A percentile compares a stretch with the other conserved stretches of the same genome.
These are phyloP conservation scores for Caenorhabditis becei DNA, from an alignment of 2,888 invertebrate species.

Conservation along the genomic window DNA sequence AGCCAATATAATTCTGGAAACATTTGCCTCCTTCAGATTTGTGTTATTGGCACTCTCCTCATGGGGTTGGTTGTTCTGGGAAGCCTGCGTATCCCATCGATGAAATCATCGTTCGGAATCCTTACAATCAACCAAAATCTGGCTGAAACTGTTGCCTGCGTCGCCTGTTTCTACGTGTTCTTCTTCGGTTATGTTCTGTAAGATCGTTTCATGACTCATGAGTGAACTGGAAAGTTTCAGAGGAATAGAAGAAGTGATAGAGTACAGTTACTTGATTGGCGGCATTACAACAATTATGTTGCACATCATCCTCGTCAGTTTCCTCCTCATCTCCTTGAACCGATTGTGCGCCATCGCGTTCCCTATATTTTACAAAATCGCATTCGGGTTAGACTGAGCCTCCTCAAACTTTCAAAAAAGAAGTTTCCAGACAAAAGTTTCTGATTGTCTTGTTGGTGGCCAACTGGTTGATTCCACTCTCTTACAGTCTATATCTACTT, in stretches of 20 bases:
- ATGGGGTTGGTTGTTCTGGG: slow-evolving; percentile 34
- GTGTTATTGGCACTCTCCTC: slow-evolving; percentile 16
- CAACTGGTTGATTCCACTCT: slow-evolving; percentile 18
- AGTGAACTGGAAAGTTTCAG: not conserved
- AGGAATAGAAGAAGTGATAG: slow-evolving; percentile 1
- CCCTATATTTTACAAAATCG: slow-evolving; percentile 24
- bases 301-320: slow-evolving; percentile 31
- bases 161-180: slow-evolving; percentile 20
- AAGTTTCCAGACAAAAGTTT: slow-evolving; percentile 20
- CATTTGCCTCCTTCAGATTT: not conserved
- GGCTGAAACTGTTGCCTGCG: slow-evolving; percentile 24
- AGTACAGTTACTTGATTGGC: slow-evolving; percentile 35
- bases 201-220: not conserved
- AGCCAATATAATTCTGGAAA: not conserved
- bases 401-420: not conserved
- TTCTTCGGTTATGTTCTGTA: slow-evolving; percentile 38
- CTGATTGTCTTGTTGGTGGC: not conserved
- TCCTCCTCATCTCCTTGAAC: slow-evolving; percentile 33
- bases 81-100: slow-evolving; percentile 39
- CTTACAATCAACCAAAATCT: slow-evolving; percentile 40
- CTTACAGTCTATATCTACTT: not conserved
- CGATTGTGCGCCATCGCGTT: slow-evolving; percentile 31
- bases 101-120: slow-evolving; percentile 41
- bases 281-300: slow-evolving; percentile 13
- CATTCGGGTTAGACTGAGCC: slow-evolving; percentile 8